Conservation (phyloP, 2,797 vertebrate genomes). For the Thamnophis elegans region DNA sequence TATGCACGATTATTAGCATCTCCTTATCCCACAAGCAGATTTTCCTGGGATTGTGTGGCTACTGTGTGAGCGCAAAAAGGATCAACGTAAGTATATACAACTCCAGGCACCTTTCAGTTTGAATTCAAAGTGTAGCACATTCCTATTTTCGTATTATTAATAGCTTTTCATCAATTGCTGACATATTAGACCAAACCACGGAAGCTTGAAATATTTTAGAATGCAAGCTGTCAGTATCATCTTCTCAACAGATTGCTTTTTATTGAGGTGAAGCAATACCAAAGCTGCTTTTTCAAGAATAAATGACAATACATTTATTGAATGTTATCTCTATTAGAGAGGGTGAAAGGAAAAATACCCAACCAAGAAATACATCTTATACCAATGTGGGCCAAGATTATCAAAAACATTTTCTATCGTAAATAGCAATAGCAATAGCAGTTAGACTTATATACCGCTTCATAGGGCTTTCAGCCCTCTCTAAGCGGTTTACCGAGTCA, state of each 20-base stretch:
- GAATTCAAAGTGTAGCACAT: neutral
- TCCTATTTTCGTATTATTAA: neutral
- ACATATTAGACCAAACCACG: neutral
- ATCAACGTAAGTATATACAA: neutral
- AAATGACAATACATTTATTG: neutral
- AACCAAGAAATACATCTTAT: neutral
- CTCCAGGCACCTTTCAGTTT: neutral
- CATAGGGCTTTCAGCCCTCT: too few relatives aligned
- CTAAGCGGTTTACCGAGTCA: too few relatives aligned
- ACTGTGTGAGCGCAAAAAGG: neutral
- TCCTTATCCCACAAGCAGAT: neutral
- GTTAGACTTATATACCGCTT: too few relatives aligned
- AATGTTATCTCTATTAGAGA: neutral
- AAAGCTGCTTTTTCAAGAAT: neutral
- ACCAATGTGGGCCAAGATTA: neutral
- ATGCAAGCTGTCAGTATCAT: neutral
- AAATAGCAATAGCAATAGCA: too few relatives aligned
- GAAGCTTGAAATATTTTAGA: neutral
- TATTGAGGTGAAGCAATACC: neutral
- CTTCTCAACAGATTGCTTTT: neutral
- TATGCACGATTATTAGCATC: neutral
- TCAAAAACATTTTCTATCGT: neutral
- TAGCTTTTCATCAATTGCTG: neutral
- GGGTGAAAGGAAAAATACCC: neutral
- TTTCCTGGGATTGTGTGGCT: neutral